Conservation (phyloP, 2,113 vertebrate genomes). For the Mola mola region DNA sequence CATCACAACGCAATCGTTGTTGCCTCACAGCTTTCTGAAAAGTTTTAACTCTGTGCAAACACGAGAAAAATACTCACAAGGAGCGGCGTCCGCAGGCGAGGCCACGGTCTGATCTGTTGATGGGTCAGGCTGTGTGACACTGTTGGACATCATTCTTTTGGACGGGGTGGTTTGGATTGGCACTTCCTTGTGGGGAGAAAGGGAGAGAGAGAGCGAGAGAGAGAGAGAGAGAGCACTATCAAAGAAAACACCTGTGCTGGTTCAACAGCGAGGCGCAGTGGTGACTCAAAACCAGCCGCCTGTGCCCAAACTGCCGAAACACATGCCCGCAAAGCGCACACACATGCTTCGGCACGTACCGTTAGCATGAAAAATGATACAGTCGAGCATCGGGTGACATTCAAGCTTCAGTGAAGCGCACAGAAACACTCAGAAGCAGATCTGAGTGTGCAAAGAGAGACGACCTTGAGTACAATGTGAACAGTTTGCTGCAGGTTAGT, state of each 20-base stretch:
- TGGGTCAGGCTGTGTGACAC: slow-evolving; percentile 6
- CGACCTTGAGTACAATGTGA: slow-evolving; percentile 50
- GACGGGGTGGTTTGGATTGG: slow-evolving; percentile 42
- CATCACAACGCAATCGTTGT: not conserved
- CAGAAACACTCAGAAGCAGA: slow-evolving; percentile 11
- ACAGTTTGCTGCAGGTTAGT: slow-evolving; percentile 42
- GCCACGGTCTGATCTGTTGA: slow-evolving; percentile 48
- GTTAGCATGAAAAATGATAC: slow-evolving; percentile 25
- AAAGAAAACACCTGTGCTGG: slow-evolving; percentile 67
- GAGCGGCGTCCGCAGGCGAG: slow-evolving; percentile 23
- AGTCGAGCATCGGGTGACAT: slow-evolving; percentile 31
- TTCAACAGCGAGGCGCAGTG: slow-evolving; percentile 27
- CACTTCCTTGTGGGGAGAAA: slow-evolving; percentile 70
- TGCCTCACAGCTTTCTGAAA: slow-evolving; percentile 6
- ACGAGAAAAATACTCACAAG: slow-evolving; percentile 58
- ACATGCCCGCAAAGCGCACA: not conserved
- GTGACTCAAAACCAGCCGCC: slow-evolving; percentile 10
- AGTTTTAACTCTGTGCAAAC: not conserved
- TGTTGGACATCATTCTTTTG: slow-evolving; percentile 30
- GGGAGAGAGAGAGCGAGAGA: slow-evolving; percentile 27
- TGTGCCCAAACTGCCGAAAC: slow-evolving; percentile 3
- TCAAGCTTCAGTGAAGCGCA: slow-evolving; percentile 29
- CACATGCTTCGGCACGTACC: slow-evolving; percentile 2
- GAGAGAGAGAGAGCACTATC: slow-evolving; percentile 44
- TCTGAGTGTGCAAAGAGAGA: slow-evolving; percentile 18